These are phyloP conservation scores for Ernsta delagoae DNA, from an alignment of 2,888 invertebrate genomes.

Conservation along the genomic window DNA sequence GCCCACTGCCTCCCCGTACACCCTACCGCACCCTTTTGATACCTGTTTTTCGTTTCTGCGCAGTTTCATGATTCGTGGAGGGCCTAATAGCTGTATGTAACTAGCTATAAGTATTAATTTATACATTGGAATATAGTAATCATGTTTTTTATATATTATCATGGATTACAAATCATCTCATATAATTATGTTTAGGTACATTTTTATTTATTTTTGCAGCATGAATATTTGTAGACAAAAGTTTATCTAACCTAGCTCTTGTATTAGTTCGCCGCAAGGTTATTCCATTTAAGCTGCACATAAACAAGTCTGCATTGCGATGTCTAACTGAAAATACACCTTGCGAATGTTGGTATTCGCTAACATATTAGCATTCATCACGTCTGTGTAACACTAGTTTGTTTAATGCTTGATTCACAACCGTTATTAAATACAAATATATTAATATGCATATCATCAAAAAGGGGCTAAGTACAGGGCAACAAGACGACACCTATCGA, in stretches of 20 bases:
- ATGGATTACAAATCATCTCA: too few relatives aligned
- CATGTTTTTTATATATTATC: too few relatives aligned
- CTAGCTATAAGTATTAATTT: too few relatives aligned
- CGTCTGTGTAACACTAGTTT: conserved; percentile 9
- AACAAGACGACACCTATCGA: conserved; percentile 58
- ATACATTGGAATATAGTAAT: too few relatives aligned
- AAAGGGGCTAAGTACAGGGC: conserved; percentile 37
- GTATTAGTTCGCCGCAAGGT: conserved; percentile 20
- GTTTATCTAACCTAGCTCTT: conserved; percentile 12
- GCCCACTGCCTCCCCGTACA: too few relatives aligned
- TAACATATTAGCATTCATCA: conserved; percentile 10
- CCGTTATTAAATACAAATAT: conserved; percentile 22
- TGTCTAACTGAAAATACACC: conserved; percentile 25
- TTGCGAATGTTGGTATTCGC: conserved; percentile 9
- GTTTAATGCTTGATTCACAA: conserved; percentile 24
- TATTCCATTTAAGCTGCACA: conserved; percentile 12
- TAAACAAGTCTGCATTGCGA: conserved; percentile 11
- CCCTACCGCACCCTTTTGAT: too few relatives aligned
- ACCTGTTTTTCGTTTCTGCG: too few relatives aligned
- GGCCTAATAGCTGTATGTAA: too few relatives aligned
- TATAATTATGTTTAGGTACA: not conserved
- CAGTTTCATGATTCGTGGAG: too few relatives aligned
- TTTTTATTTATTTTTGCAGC: not conserved
- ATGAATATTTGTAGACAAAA: not conserved
- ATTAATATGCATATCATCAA: not conserved